phyloP scores from a whole-genome alignment of 2,113 vertebrate genomes.

The Malurus cyaneus region DNA sequence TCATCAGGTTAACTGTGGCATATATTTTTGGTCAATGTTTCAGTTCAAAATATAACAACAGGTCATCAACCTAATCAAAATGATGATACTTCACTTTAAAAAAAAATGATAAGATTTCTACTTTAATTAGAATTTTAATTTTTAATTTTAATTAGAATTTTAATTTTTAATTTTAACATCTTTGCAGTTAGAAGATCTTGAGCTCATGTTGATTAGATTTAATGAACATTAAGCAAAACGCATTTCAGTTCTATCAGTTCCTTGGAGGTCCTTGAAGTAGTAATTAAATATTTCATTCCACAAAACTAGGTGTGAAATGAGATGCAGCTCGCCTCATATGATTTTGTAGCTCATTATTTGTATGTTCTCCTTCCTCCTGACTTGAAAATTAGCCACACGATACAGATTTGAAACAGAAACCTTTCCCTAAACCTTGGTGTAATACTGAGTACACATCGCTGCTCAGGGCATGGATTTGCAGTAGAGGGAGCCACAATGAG shows the following conservation, averaged over 20 bases:
- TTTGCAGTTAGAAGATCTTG: background rate
- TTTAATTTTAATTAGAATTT: background rate
- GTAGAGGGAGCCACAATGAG: background rate
- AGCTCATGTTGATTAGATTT: background rate
- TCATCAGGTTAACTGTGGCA: background rate
- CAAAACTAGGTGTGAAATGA: background rate
- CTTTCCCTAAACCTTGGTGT: background rate
- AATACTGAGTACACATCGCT: background rate
- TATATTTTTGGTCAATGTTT: background rate
- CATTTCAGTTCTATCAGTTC: background rate
- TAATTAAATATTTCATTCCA: background rate
- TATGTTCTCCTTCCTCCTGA: background rate
- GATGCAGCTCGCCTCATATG: background rate
- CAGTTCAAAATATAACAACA: background rate
- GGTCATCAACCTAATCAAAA: background rate
- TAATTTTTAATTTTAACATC: background rate
- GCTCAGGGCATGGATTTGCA: background rate
- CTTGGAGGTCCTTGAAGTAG: background rate
- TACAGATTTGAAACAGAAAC: background rate
- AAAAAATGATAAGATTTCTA: background rate
- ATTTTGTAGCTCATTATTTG: background rate
- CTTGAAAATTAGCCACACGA: background rate
- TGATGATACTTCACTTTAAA: background rate
- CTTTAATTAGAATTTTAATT: background rate
- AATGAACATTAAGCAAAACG: background rate